A percentile compares a stretch with the other conserved stretches of the same genome.
Conservation (phyloP, 2,113 vertebrate genomes). For the Phoxinus phoxinus region DNA sequence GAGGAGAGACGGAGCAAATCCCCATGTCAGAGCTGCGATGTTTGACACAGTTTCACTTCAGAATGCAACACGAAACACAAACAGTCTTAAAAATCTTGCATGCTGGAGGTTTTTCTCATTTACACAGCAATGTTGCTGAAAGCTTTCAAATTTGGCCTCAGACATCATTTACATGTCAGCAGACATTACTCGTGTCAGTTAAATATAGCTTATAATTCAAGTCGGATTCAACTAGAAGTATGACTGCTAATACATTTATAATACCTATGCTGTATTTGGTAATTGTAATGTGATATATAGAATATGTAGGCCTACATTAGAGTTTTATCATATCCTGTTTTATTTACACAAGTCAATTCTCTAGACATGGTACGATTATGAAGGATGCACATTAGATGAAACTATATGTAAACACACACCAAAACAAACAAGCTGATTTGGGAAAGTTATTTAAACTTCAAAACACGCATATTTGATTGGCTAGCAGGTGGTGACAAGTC, state of each 20-base stretch:
- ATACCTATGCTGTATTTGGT: too few relatives aligned
- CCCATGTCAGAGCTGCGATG: background rate
- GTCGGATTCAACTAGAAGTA: background rate
- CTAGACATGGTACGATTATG: background rate
- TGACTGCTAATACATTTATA: too few relatives aligned
- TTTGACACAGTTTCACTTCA: conserved; percentile 11
- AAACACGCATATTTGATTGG: background rate
- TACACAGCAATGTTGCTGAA: background rate
- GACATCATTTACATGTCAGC: background rate
- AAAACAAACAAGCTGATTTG: background rate
- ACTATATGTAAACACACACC: background rate
- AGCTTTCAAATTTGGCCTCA: background rate
- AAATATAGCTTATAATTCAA: background rate
- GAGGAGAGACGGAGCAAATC: conserved; percentile 25
- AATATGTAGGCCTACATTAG: too few relatives aligned
- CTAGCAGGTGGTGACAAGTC: background rate
- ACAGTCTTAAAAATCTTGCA: background rate
- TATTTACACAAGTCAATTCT: background rate
- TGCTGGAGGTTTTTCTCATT: background rate
- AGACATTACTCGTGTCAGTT: background rate
- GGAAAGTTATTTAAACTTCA: background rate
- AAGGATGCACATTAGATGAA: background rate
- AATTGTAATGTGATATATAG: too few relatives aligned
- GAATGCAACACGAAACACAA: background rate
- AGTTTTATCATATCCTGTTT: too few relatives aligned